Conservation (phyloP, 2,888 invertebrate genomes). For the Melikaiella ostensackeni region DNA sequence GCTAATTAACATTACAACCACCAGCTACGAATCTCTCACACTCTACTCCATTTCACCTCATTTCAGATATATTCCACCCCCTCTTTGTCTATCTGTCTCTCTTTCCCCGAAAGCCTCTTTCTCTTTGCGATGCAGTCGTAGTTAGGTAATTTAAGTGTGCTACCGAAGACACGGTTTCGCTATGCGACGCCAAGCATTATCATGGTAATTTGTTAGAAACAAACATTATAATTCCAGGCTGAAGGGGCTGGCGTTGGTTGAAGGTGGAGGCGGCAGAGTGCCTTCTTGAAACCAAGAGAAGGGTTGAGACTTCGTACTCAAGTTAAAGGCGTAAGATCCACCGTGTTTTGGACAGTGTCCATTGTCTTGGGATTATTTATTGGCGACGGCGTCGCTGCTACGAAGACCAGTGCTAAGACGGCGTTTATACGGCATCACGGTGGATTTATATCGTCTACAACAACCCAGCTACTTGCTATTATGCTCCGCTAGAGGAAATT, state of each 20-base stretch:
- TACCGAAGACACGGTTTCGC: conserved; percentile 72
- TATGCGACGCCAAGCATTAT: conserved; percentile 72
- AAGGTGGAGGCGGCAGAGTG: conserved; percentile 40
- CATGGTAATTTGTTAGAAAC: conserved; percentile 78
- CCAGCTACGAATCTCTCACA: conserved; percentile 60
- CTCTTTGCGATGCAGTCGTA: conserved; percentile 45
- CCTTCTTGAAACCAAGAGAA: conserved; percentile 53
- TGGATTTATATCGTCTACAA: conserved; percentile 61
- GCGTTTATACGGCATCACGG: conserved; percentile 61
- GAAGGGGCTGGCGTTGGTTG: conserved; percentile 45
- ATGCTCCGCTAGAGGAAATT: conserved; percentile 34
- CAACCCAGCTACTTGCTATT: conserved; percentile 52
- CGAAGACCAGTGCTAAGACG: conserved; percentile 71
- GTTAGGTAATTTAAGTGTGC: conserved; percentile 72
- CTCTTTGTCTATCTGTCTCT: conserved; percentile 57
- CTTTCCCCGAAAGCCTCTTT: conserved; percentile 40
- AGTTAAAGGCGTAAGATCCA: conserved; percentile 75
- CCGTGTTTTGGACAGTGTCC: conserved; percentile 77
- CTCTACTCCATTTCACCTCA: conserved; percentile 48
- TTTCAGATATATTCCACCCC: conserved; percentile 51
- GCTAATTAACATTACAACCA: conserved; percentile 75
- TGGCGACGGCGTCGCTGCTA: conserved; percentile 64
- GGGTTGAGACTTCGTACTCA: conserved; percentile 70
- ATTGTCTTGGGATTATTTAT: conserved; percentile 76
- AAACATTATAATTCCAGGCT: conserved; percentile 75